phyloP scores from a whole-genome alignment of 2,113 vertebrate genomes.

The Anoplopoma fimbria region DNA sequence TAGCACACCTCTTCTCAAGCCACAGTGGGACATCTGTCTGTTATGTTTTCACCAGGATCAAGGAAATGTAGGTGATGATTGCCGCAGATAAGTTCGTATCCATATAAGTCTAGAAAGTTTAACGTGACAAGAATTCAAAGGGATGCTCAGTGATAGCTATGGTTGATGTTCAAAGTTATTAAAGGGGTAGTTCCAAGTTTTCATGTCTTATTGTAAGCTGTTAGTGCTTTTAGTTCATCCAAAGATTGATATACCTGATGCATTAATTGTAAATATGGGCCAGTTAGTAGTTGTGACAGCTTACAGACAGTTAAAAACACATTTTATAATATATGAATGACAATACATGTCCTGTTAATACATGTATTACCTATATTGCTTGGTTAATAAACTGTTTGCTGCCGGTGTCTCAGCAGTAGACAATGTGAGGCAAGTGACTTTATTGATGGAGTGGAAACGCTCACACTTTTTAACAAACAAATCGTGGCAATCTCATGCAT shows the following conservation, averaged over 20 bases:
- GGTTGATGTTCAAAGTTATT: conserved; percentile 25
- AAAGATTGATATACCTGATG: conserved; percentile 22
- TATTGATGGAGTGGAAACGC: conserved; percentile 39
- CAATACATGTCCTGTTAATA: neutral
- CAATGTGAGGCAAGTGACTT: conserved; percentile 1
- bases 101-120: conserved; percentile 1
- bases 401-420: neutral
- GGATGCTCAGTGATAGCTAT: conserved; percentile 43
- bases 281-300: neutral
- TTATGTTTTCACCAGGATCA: conserved; percentile 5
- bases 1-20: conserved; percentile 9
- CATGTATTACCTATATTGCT: conserved; percentile 34
- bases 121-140: conserved; percentile 20
- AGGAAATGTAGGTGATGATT: neutral
- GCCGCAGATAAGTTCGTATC: conserved; percentile 17
- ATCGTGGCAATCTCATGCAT: conserved; percentile 37
- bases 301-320: neutral
- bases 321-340: conserved; percentile 12
- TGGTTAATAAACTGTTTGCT: conserved; percentile 20
- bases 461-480: conserved; percentile 17
- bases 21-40: conserved; percentile 32
- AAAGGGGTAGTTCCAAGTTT: conserved; percentile 55
- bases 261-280: neutral
- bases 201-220: neutral
- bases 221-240: conserved; percentile 35